phyloP scores from a whole-genome alignment of 1,140 invertebrate species.

The Lerema accius region DNA sequence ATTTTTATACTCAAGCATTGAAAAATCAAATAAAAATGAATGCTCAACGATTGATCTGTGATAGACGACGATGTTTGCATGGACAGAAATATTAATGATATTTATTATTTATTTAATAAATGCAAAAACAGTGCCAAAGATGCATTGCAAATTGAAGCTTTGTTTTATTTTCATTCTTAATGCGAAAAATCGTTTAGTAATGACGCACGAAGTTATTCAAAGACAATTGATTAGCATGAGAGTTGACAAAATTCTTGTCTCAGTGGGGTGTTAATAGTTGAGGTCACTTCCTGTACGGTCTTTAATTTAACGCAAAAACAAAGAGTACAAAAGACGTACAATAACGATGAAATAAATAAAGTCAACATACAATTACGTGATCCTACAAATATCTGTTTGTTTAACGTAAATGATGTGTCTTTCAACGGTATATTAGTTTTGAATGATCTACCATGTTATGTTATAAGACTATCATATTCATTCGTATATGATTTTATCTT shows the following conservation, averaged over 20 bases:
- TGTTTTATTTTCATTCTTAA: slow-evolving; percentile 30
- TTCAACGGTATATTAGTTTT: no score
- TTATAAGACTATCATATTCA: no score
- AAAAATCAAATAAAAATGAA: slow-evolving; percentile 73
- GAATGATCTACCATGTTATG: no score
- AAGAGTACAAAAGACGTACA: slow-evolving; percentile 37
- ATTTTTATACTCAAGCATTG: slow-evolving; percentile 61
- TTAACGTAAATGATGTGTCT: slow-evolving; percentile 1
- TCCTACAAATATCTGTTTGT: slow-evolving; percentile 13
- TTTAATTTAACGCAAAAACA: slow-evolving; percentile 48
- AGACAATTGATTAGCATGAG: slow-evolving; percentile 42
- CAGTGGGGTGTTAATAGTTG: slow-evolving; percentile 47
- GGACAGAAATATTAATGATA: slow-evolving; percentile 55
- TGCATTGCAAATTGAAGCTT: slow-evolving; percentile 64
- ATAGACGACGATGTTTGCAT: slow-evolving; percentile 62
- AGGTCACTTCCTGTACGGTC: slow-evolving; percentile 60
- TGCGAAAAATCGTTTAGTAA: slow-evolving; percentile 10
- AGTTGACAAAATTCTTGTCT: slow-evolving; percentile 45
- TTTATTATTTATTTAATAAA: slow-evolving; percentile 73
- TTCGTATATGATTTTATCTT: no score
- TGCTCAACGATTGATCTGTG: slow-evolving; percentile 73
- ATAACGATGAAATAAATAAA: slow-evolving; percentile 1
- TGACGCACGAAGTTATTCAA: slow-evolving; percentile 16
- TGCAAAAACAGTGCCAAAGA: slow-evolving; percentile 78
- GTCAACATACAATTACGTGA: slow-evolving; percentile 11